Conservation (phyloP, 1,140 invertebrate genomes). For the Physella acuta region DNA sequence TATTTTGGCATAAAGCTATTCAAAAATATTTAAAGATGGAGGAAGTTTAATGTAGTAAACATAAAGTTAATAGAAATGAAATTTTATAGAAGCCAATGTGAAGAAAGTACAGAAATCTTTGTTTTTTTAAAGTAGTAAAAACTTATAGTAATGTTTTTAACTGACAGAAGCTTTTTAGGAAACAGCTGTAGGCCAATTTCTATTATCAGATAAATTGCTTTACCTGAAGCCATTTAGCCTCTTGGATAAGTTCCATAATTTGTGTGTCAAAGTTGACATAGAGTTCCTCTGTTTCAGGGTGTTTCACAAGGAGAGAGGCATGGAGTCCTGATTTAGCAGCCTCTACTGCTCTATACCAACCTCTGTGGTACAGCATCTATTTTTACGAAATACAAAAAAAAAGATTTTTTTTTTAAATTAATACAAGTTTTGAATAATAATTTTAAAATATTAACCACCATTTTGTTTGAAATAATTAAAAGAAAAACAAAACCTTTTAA, state of each 20-base stretch:
- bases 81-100: too few species aligned
- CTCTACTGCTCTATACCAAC: slow-evolving; percentile 58
- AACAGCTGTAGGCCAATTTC: too few species aligned
- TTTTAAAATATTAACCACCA: too few species aligned
- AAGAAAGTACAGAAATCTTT: neutral
- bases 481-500: neutral
- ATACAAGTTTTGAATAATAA: too few species aligned
- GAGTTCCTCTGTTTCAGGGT: slow-evolving; percentile 55
- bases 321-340: slow-evolving; percentile 55
- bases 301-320: slow-evolving; percentile 53
- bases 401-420: too few species aligned
- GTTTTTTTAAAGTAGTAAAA: neutral
- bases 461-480: too few species aligned
- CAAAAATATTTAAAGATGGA: too few species aligned
- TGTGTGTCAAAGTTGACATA: slow-evolving; percentile 61
- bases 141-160: neutral
- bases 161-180: neutral
- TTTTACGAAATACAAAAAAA: too few species aligned
- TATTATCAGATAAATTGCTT: neutral
- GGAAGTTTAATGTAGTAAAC: too few species aligned
- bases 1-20: too few species aligned
- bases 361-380: slow-evolving; percentile 60
- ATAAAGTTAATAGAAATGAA: too few species aligned
- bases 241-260: slow-evolving; percentile 70
- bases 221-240: slow-evolving; percentile 84